A percentile compares a stretch with the other conserved stretches of the same genome.
Conservation (phyloP, 2,797 vertebrate species). For the Phoeniculus purpureus region DNA sequence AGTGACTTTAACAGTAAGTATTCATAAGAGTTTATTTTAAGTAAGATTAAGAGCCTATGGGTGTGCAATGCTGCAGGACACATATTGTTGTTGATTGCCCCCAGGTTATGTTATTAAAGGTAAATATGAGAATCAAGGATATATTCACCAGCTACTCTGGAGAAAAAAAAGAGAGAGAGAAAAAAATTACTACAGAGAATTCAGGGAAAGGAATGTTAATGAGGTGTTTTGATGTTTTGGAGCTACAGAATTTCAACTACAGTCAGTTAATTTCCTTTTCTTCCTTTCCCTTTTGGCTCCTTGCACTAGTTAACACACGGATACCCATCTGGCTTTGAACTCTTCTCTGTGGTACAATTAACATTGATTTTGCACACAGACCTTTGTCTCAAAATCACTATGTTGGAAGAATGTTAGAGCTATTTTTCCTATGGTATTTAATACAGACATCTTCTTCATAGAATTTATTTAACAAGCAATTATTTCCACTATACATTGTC, state of each 20-base stretch:
- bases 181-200: background rate
- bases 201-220: conserved; percentile 35
- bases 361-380: background rate
- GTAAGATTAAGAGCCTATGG: background rate
- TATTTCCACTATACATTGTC: conserved; percentile 25
- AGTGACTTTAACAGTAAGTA: background rate
- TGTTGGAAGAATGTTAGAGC: background rate
- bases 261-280: background rate
- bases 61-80: background rate
- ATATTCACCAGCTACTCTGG: background rate
- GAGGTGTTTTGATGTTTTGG: conserved; percentile 20
- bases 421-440: conserved; percentile 21
- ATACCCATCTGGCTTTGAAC: conserved; percentile 4
- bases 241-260: background rate
- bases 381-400: conserved; percentile 28
- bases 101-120: background rate
- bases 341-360: background rate
- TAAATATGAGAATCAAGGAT: background rate
- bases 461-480: conserved; percentile 39
- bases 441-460: background rate
- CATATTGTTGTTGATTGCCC: background rate
- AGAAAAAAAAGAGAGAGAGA: background rate
- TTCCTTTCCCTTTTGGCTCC: conserved; percentile 15
- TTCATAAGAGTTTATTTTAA: background rate
- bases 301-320: background rate